Percentiles rank a stretch among this genome's conserved stretches.
Conservation (phyloP, 2,888 invertebrate species). For the Sesia bembeciformis region DNA sequence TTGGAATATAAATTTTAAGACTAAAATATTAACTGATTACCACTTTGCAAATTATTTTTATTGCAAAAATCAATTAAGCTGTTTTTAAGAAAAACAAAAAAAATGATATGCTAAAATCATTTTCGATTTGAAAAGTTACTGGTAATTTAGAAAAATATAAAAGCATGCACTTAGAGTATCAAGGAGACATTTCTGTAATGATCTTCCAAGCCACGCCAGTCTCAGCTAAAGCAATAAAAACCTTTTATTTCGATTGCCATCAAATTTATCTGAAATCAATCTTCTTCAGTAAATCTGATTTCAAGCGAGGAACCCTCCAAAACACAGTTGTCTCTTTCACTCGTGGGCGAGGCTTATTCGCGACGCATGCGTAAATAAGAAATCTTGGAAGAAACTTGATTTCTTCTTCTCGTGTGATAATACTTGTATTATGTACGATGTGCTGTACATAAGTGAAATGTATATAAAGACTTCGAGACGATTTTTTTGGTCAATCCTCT, state of each 20-base stretch:
- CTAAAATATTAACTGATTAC: too few relatives aligned
- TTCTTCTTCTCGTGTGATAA: conserved; percentile 41
- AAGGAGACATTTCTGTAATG: too few relatives aligned
- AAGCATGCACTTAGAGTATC: too few relatives aligned
- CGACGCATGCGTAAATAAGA: conserved; percentile 50
- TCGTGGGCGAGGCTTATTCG: conserved; percentile 45
- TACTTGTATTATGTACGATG: conserved; percentile 38
- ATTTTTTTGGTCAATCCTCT: neutral
- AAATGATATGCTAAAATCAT: too few relatives aligned
- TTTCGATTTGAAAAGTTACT: too few relatives aligned
- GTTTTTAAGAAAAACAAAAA: too few relatives aligned
- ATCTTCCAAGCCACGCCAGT: too few relatives aligned
- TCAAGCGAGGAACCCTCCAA: conserved; percentile 31
- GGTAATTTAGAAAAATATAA: too few relatives aligned
- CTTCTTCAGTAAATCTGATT: conserved; percentile 34
- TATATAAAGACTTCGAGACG: conserved; percentile 13
- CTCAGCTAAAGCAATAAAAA: conserved; percentile 6
- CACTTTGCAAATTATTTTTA: too few relatives aligned
- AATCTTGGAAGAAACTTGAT: conserved; percentile 58
- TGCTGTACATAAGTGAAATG: conserved; percentile 8
- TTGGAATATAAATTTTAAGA: too few relatives aligned
- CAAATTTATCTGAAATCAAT: conserved; percentile 54
- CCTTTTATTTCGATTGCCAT: conserved; percentile 41
- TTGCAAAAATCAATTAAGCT: too few relatives aligned
- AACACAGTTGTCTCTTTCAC: conserved; percentile 44